A percentile compares a stretch with the other conserved stretches of the same genome.
These are phyloP conservation scores for Platycnemis pennipes DNA, from an alignment of 2,888 invertebrate species.

Conservation along the genomic window DNA sequence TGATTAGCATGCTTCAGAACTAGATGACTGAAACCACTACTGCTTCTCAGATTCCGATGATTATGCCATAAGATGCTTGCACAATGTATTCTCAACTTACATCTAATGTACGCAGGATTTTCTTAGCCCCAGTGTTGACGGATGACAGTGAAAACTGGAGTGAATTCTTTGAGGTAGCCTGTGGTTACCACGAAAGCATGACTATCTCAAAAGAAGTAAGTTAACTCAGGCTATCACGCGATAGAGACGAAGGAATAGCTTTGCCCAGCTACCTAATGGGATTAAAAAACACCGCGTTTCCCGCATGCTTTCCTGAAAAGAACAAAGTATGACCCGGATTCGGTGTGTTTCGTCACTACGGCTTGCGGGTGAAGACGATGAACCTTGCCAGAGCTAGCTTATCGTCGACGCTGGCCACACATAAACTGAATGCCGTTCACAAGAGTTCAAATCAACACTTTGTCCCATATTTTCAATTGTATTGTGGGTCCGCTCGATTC, in stretches of 20 bases:
- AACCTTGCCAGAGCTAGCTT: background rate
- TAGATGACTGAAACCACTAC: too few species aligned
- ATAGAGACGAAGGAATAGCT: background rate
- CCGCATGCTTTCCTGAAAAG: background rate
- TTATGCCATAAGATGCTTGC: background rate
- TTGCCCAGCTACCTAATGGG: background rate
- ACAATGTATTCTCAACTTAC: background rate
- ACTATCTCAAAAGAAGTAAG: background rate
- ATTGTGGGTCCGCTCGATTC: too few species aligned
- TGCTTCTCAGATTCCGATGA: background rate
- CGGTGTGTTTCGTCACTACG: background rate
- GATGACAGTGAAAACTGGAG: background rate
- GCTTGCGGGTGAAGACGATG: background rate
- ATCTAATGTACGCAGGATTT: background rate
- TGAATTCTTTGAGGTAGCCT: background rate
- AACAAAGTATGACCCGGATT: background rate
- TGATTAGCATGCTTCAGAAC: too few species aligned
- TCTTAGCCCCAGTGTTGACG: background rate
- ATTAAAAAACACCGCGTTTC: background rate
- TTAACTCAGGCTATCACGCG: background rate
- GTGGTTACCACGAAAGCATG: background rate
- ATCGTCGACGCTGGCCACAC: background rate
- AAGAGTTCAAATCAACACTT: background rate
- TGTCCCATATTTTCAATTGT: too few species aligned
- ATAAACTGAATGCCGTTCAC: background rate